A percentile compares a stretch with the other conserved stretches of the same genome.
phyloP scores from a whole-genome alignment of 2,113 vertebrate genomes.

The Erythrocercus mccallii region DNA sequence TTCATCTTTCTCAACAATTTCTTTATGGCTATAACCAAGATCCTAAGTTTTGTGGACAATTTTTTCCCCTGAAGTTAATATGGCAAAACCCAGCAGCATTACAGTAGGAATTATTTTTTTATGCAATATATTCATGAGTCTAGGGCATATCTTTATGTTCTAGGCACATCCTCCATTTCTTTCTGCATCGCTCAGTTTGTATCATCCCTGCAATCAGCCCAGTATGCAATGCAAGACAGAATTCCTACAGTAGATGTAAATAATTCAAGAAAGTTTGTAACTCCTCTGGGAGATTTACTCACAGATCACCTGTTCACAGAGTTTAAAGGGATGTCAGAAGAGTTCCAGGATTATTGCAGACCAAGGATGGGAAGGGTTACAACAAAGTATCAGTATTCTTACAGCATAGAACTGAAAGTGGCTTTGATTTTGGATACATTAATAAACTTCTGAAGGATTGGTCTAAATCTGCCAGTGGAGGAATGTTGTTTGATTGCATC shows the following conservation, averaged over 20 bases:
- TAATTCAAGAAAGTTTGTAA: constrained; percentile 50
- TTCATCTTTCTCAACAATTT: neutral
- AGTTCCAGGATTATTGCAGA: neutral
- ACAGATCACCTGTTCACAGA: constrained; percentile 45
- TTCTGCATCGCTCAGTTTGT: neutral
- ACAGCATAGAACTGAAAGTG: neutral
- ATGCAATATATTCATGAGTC: neutral
- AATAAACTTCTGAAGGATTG: constrained; percentile 25
- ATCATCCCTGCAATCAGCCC: neutral
- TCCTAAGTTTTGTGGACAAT: neutral
- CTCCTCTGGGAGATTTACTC: constrained; percentile 37
- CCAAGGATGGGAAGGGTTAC: neutral
- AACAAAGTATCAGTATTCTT: neutral
- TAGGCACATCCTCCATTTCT: neutral
- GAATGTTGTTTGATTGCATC: constrained; percentile 45
- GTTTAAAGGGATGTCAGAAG: constrained; percentile 17
- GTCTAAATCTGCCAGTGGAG: neutral
- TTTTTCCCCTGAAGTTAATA: neutral
- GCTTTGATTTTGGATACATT: constrained; percentile 21
- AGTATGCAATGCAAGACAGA: neutral
- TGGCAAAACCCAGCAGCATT: neutral
- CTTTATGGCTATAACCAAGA: neutral
- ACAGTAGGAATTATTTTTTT: neutral
- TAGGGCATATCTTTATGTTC: neutral
- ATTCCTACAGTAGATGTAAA: constrained; percentile 28